Base-by-base conservation (phyloP, 2,888 invertebrate species). In the Meteorus colon region DNA sequence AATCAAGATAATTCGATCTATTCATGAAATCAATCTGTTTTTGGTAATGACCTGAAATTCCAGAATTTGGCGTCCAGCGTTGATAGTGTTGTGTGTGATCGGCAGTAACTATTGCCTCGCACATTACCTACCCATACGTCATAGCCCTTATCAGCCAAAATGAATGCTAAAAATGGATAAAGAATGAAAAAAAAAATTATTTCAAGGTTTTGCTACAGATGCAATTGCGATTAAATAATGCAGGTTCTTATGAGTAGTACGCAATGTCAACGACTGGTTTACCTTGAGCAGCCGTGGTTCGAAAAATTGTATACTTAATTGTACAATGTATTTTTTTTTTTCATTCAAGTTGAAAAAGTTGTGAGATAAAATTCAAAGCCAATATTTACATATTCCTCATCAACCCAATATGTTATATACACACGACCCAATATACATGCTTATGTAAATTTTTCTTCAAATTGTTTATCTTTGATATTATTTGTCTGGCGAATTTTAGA, bases 61-160 rank as follows among this genome's bases (percentile, higher is more conserved):
- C 78, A 78, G 62, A 78, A 78, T 19, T 76, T 70, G 0, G 27
- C 24, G n/a, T 62, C 41, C n/a, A 16, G 19, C 12, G 78, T 65
- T 51, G 67, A 73, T 16, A 78, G 34, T 37, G 60, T 51, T 48
- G 48, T 67, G n/a, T 78, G 78, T n/a, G 70, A 70, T 66, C 78
- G 65, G 29, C 71, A 45, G n/a, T 78, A 78, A 45, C 76, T 71
- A 27, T 78, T 78, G 55, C 78, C 78, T 14, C 73, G 65, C 60
- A 90, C 78, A 81, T 93, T 92, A 0, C 91, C 91, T 16, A 92
- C 80, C 92, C 92, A 93, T 0, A 93, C 92, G 78, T 93, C 93
- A 79, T 92, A 93, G 0, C 92, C 93, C 4, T 48, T 91, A 78
- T 93, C 92, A 0, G 92, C 92, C 73, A 92, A 84, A 12, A 92